Conservation (phyloP, 2,797 vertebrate genomes). For the Mallotus villosus region DNA sequence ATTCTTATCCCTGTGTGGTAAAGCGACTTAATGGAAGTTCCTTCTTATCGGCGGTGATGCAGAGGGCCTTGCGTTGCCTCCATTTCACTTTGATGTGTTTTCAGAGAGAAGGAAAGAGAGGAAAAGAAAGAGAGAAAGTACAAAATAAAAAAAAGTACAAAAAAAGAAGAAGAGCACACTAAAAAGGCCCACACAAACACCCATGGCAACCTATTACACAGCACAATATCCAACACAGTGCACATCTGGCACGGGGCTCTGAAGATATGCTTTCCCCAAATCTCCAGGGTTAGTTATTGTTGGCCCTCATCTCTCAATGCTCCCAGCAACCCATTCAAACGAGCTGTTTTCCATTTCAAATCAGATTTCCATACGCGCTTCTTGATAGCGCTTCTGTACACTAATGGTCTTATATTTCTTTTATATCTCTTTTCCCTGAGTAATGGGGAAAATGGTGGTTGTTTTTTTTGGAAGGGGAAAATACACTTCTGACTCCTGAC, state of each 20-base stretch:
- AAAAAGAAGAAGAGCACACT: slow-evolving; percentile 28
- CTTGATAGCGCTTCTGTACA: slow-evolving; percentile 19
- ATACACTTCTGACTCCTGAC: slow-evolving; percentile 12
- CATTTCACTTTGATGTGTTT: slow-evolving; percentile 72
- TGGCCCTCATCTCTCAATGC: slow-evolving; percentile 16
- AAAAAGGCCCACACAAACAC: slow-evolving; percentile 31
- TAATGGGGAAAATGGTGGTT: not conserved
- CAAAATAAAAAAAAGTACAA: not conserved
- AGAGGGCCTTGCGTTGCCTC: slow-evolving; percentile 66
- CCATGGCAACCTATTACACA: slow-evolving; percentile 43
- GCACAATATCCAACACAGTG: slow-evolving; percentile 44
- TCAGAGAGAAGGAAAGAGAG: slow-evolving; percentile 24
- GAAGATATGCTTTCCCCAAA: slow-evolving; percentile 49
- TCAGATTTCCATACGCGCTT: slow-evolving; percentile 34
- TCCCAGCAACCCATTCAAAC: slow-evolving; percentile 21
- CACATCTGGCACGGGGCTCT: slow-evolving; percentile 1
- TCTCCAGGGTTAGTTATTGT: slow-evolving; percentile 33
- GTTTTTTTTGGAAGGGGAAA: not conserved
- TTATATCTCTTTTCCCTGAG: not conserved
- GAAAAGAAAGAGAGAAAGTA: not conserved
- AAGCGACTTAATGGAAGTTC: slow-evolving; percentile 73
- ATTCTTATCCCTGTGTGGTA: slow-evolving; percentile 62
- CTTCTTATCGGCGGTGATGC: slow-evolving; percentile 70
- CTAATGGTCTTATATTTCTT: slow-evolving; percentile 3
- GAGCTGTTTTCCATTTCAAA: slow-evolving; percentile 46